Evolutionary conservation across 2,888 invertebrate species (phyloP).

Genomic region (Oxycera nigricornis): DNA sequence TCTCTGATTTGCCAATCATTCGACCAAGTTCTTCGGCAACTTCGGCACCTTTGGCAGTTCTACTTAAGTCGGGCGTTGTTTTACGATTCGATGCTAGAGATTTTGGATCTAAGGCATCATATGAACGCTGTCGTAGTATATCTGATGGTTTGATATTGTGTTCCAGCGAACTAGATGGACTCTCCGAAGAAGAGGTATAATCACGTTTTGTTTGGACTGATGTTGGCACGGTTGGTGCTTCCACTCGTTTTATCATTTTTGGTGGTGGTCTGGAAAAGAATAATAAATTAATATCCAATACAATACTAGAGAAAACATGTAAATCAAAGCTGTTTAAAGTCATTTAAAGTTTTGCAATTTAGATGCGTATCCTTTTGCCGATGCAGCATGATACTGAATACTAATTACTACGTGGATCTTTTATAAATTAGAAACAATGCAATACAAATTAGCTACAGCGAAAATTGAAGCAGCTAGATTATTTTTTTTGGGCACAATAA

Average conservation of each 20-base stretch:
- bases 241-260: conserved; percentile 70
- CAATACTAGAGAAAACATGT: no score
- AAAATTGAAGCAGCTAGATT: no score
- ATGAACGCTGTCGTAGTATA: conserved; percentile 61
- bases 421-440: no score
- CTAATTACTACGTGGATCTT: no score
- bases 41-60: conserved; percentile 54
- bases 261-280: conserved; percentile 66
- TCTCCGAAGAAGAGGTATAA: conserved; percentile 54
- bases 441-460: no score
- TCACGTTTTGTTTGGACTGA: conserved; percentile 56
- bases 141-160: conserved; percentile 62
- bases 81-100: conserved; percentile 57
- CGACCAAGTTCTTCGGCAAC: conserved; percentile 60
- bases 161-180: conserved; percentile 60
- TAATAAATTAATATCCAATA: neutral
- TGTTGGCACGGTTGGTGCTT: conserved; percentile 63
- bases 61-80: conserved; percentile 59
- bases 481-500: no score
- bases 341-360: no score
- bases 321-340: no score
- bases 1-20: conserved; percentile 60
- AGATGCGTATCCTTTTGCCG: no score
- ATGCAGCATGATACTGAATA: no score
- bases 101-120: conserved; percentile 60